Percentiles rank a stretch among this genome's conserved stretches.
Conservation (phyloP, 1,140 invertebrate genomes). For the Cotesia glomerata region DNA sequence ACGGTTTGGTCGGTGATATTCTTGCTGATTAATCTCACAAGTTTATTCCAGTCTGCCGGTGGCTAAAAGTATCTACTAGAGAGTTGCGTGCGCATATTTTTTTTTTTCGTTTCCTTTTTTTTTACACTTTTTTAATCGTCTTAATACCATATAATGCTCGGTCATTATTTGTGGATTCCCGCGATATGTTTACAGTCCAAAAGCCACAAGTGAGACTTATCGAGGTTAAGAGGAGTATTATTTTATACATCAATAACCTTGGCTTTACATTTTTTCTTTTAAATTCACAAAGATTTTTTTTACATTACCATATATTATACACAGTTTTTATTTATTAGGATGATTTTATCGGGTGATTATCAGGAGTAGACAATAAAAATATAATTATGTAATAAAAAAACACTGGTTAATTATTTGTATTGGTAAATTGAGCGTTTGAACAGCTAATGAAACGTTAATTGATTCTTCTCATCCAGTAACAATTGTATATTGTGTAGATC, state of each 20-base stretch:
- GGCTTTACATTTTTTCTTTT: not conserved
- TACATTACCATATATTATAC: too few species aligned
- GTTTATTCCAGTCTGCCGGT: not conserved
- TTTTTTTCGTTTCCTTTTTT: too few species aligned
- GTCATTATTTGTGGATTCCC: constrained; percentile 1
- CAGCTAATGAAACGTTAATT: constrained; percentile 47
- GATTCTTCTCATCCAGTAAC: constrained; percentile 29
- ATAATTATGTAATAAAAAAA: constrained; percentile 2
- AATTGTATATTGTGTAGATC: not conserved
- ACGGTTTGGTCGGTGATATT: not conserved
- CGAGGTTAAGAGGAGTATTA: not conserved
- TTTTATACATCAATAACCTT: not conserved
- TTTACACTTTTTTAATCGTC: not conserved
- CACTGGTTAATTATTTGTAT: not conserved
- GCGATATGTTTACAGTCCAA: not conserved
- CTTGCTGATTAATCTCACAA: not conserved
- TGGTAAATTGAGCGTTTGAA: constrained; percentile 27
- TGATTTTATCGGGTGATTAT: too few species aligned
- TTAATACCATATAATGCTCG: not conserved
- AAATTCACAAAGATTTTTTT: too few species aligned
- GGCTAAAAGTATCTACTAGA: not conserved
- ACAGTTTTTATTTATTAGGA: too few species aligned
- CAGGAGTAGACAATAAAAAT: too few species aligned
- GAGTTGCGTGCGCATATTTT: not conserved
- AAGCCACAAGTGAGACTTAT: not conserved